These are phyloP conservation scores for Mayetiola destructor DNA, from an alignment of 2,888 invertebrate genomes.

Conservation along the genomic window DNA sequence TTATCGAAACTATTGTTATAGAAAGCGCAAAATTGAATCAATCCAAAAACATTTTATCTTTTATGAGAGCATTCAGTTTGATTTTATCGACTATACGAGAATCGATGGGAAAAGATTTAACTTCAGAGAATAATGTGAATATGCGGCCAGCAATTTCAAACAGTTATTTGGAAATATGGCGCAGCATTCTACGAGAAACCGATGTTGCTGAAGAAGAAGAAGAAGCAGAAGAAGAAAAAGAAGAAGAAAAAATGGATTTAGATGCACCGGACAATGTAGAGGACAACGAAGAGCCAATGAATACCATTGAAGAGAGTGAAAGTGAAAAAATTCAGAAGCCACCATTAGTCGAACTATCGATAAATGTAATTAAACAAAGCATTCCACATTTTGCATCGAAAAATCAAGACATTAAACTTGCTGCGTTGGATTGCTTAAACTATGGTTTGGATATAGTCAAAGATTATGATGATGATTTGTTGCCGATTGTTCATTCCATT, in stretches of 20 bases:
- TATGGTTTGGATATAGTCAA: neutral
- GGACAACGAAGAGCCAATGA: no score
- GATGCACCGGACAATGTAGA: neutral
- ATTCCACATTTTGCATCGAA: neutral
- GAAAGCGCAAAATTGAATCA: neutral
- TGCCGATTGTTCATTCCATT: slow-evolving; percentile 58
- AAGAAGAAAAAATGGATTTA: no score
- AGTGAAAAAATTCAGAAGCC: no score
- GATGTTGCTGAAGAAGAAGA: no score
- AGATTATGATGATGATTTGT: slow-evolving; percentile 33
- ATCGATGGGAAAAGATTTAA: neutral
- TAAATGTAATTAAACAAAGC: neutral
- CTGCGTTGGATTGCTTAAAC: neutral
- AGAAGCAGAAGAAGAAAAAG: no score
- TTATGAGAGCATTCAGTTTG: neutral
- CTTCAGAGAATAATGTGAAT: neutral
- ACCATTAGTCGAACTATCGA: neutral
- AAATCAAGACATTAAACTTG: neutral
- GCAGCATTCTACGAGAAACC: neutral
- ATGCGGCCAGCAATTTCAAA: neutral
- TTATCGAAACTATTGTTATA: neutral
- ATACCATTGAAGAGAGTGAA: no score
- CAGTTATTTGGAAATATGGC: neutral
- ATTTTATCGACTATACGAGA: neutral
- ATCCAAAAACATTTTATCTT: neutral